Percentiles rank a stretch among this genome's conserved stretches.
Conservation (phyloP, 2,797 vertebrate genomes). For the Fistularia tabacaria region DNA sequence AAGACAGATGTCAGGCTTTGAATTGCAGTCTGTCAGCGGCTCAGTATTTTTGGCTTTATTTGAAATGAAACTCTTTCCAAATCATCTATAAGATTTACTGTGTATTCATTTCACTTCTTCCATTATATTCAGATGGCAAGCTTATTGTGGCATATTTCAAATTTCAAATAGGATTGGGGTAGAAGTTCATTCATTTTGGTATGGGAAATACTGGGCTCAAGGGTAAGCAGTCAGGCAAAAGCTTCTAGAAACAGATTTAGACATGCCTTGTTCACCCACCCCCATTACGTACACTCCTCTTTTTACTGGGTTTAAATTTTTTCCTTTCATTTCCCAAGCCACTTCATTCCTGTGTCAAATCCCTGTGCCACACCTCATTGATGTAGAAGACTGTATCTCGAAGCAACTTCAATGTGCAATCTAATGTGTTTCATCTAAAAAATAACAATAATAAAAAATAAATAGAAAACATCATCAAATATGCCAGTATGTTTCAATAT, state of each 20-base stretch:
- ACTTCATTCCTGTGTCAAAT: conserved; percentile 46
- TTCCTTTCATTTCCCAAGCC: conserved; percentile 66
- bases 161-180: background rate
- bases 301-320: too few relatives aligned
- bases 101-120: conserved; percentile 21
- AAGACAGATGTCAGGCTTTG: conserved; percentile 21
- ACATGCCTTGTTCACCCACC: conserved; percentile 39
- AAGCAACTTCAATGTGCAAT: conserved; percentile 1
- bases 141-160: conserved; percentile 20
- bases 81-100: conserved; percentile 13
- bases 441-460: too few relatives aligned
- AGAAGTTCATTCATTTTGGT: conserved; percentile 53
- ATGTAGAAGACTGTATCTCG: too few relatives aligned
- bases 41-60: conserved; percentile 18
- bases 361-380: too few relatives aligned
- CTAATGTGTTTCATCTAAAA: too few relatives aligned
- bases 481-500: too few relatives aligned
- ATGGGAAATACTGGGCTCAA: conserved; percentile 54
- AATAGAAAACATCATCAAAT: too few relatives aligned
- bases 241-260: conserved; percentile 71
- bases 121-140: conserved; percentile 4
- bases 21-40: conserved; percentile 16
- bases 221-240: conserved; percentile 59
- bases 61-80: conserved; percentile 21
- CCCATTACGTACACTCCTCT: conserved; percentile 52